Conservation (phyloP, 2,797 vertebrate genomes). For the Halcyon badia region DNA sequence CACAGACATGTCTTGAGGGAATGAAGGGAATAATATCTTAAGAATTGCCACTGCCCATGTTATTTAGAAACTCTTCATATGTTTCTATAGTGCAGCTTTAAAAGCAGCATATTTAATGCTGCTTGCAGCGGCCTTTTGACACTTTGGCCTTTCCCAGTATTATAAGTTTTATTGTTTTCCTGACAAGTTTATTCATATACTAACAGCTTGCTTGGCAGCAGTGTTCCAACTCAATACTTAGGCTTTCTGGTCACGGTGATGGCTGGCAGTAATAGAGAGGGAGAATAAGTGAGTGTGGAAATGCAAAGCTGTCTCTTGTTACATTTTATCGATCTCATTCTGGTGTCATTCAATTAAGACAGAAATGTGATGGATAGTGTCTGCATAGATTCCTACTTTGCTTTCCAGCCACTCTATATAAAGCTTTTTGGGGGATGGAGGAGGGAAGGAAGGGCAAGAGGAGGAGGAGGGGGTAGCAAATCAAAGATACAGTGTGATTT, state of each 20-base stretch:
- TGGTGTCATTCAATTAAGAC: conserved; percentile 88
- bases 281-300: conserved; percentile 84
- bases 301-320: conserved; percentile 85
- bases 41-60: conserved; percentile 24
- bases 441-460: neutral
- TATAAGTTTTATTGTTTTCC: conserved; percentile 75
- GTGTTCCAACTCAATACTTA: conserved; percentile 69
- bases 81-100: conserved; percentile 40
- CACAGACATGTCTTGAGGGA: conserved; percentile 51
- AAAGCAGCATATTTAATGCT: conserved; percentile 56
- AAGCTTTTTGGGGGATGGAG: conserved; percentile 58
- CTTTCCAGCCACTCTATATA: conserved; percentile 72
- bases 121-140: conserved; percentile 54
- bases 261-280: conserved; percentile 79
- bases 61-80: conserved; percentile 52
- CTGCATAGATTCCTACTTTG: conserved; percentile 78
- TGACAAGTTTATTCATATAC: conserved; percentile 81
- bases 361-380: conserved; percentile 87
- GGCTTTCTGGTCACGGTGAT: conserved; percentile 82
- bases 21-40: conserved; percentile 4
- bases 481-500: conserved; percentile 80
- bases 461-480: conserved; percentile 51
- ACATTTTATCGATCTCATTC: conserved; percentile 85
- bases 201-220: conserved; percentile 77
- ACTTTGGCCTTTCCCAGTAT: conserved; percentile 52